These are phyloP conservation scores for Scaptomyza tumidula DNA, from an alignment of 2,888 invertebrate species.

Conservation along the genomic window DNA sequence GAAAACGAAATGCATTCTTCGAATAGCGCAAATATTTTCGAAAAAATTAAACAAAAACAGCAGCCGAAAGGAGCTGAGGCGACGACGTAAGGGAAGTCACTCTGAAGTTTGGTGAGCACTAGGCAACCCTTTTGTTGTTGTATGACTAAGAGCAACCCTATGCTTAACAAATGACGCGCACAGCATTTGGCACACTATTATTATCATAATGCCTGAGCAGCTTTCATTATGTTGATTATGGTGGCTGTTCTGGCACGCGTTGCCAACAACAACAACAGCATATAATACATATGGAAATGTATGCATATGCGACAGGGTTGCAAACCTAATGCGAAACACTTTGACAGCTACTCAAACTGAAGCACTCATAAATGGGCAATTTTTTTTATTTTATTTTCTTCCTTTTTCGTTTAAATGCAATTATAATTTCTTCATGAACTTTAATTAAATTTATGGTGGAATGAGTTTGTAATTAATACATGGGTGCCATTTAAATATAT, in stretches of 20 bases:
- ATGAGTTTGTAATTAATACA: not conserved
- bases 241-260: constrained; percentile 56
- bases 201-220: constrained; percentile 61
- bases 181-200: constrained; percentile 71
- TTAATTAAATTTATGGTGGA: constrained; percentile 1
- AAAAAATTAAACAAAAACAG: constrained; percentile 59
- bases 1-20: constrained; percentile 51
- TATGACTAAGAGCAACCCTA: constrained; percentile 48
- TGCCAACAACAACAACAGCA: constrained; percentile 12
- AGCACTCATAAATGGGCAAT: constrained; percentile 2
- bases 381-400: not conserved
- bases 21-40: constrained; percentile 65
- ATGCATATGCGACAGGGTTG: constrained; percentile 29
- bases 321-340: constrained; percentile 20
- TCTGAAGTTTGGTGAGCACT: constrained; percentile 23
- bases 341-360: constrained; percentile 30
- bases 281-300: constrained; percentile 12
- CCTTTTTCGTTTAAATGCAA: constrained; percentile 2
- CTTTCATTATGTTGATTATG: constrained; percentile 60
- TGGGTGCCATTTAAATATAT: not conserved
- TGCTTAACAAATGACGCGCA: constrained; percentile 29
- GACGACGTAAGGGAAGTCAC: constrained; percentile 7
- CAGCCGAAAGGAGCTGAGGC: not conserved
- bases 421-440: constrained; percentile 16
- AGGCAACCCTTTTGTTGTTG: constrained; percentile 47